Percentiles rank a stretch among this genome's conserved stretches.
phyloP scores from a whole-genome alignment of 2,888 invertebrate species.

The Pyrrhia umbra region DNA sequence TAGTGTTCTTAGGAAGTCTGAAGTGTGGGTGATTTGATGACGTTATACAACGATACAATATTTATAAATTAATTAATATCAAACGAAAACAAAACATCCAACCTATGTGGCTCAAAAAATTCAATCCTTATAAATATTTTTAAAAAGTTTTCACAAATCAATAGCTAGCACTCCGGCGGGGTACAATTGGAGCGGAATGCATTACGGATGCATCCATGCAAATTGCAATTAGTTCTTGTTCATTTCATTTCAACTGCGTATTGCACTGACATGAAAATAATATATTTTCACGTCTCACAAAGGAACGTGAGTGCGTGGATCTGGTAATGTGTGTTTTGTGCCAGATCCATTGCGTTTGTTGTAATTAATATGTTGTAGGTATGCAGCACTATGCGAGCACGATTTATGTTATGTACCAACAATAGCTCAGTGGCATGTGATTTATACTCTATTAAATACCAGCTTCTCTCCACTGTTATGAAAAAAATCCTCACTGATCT shows the following conservation, averaged over 20 bases:
- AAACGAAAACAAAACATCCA: no score
- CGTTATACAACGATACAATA: no score
- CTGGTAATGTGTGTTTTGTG: slow-evolving; percentile 36
- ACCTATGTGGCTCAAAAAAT: not conserved
- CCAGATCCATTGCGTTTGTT: slow-evolving; percentile 30
- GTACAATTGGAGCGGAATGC: slow-evolving; percentile 59
- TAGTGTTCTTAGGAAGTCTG: no score
- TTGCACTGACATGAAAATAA: slow-evolving; percentile 41
- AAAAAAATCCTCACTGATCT: no score
- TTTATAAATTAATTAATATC: no score
- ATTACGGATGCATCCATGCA: slow-evolving; percentile 61
- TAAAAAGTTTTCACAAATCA: slow-evolving; percentile 34
- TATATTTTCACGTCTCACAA: slow-evolving; percentile 46
- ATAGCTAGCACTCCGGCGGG: slow-evolving; percentile 22
- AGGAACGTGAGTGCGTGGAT: slow-evolving; percentile 18
- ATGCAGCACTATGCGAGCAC: not conserved
- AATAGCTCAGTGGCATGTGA: no score
- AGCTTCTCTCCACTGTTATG: no score
- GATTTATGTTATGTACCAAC: slow-evolving; percentile 8
- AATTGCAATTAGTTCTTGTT: slow-evolving; percentile 62
- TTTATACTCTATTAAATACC: not conserved
- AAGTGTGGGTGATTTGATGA: no score
- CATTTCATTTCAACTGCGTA: slow-evolving; percentile 58
- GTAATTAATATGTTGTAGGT: slow-evolving; percentile 33
- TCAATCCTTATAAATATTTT: not conserved